These are phyloP conservation scores for Edolisoma coerulescens DNA, from an alignment of 2,113 vertebrate genomes.

Conservation along the genomic window DNA sequence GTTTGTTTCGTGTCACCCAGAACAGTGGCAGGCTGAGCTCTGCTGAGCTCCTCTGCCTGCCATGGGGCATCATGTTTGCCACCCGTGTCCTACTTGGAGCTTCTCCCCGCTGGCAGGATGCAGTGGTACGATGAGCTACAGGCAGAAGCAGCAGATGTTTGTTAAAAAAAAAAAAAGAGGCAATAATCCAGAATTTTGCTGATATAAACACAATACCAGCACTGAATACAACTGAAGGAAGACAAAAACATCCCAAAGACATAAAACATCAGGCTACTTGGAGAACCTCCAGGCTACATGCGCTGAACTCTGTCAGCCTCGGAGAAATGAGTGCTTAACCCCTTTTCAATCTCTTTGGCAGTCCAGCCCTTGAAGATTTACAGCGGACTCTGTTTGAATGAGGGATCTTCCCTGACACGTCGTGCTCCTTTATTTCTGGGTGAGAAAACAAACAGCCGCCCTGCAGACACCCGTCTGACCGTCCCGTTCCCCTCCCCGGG, in stretches of 20 bases:
- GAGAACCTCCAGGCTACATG: conserved; percentile 39
- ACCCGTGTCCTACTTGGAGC: background rate
- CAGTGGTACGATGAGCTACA: background rate
- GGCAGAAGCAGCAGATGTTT: conserved; percentile 41
- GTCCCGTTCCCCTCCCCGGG: rapidly evolving
- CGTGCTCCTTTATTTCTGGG: background rate
- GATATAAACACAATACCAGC: conserved; percentile 56
- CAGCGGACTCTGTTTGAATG: background rate
- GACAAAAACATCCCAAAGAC: conserved; percentile 59
- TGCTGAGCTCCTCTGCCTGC: background rate
- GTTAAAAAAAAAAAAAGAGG: background rate
- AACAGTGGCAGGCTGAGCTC: background rate
- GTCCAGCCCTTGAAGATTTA: background rate
- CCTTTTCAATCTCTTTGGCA: conserved; percentile 20
- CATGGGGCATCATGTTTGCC: background rate
- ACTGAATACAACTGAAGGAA: conserved; percentile 4
- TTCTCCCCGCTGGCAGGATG: background rate
- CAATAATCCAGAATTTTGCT: conserved; percentile 32
- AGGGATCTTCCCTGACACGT: background rate
- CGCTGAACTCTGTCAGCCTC: background rate
- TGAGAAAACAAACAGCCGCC: background rate
- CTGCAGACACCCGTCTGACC: background rate
- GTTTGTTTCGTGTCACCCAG: background rate
- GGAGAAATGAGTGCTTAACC: conserved; percentile 29
- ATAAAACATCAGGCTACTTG: conserved; percentile 57